Evolutionary conservation across 2,888 invertebrate species (phyloP).

Genomic region (Uropetala carovei): DNA sequence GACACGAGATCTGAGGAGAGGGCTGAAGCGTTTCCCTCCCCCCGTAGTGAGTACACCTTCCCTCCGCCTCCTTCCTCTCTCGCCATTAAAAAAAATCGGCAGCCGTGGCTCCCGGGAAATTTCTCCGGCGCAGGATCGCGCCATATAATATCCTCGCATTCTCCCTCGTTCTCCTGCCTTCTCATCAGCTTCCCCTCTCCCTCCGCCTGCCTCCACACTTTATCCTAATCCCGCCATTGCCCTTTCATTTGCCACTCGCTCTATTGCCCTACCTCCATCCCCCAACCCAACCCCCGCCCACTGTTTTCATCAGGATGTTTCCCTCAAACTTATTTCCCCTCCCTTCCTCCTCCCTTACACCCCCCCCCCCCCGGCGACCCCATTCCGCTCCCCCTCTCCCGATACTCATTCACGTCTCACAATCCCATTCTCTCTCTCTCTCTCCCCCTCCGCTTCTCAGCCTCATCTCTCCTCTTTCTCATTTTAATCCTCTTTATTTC

Average conservation of each 20-base stretch:
- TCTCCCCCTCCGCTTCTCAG: neutral
- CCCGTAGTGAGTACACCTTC: neutral
- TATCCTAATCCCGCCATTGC: slow-evolving; percentile 21
- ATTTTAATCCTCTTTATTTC: slow-evolving; percentile 45
- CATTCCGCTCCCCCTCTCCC: neutral
- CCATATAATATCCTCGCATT: slow-evolving; percentile 34
- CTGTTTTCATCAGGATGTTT: slow-evolving; percentile 31
- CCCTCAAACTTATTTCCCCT: slow-evolving; percentile 11
- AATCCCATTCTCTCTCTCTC: neutral
- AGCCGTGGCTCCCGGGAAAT: slow-evolving; percentile 22
- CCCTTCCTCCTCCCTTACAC: neutral
- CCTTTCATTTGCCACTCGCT: slow-evolving; percentile 42
- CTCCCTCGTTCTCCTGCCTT: slow-evolving; percentile 18
- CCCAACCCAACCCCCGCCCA: neutral
- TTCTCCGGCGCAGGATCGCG: neutral
- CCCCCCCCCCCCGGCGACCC: neutral
- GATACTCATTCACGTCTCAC: neutral
- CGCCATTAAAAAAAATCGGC: slow-evolving; percentile 18
- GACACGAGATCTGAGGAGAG: neutral
- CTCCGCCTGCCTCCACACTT: slow-evolving; percentile 18
- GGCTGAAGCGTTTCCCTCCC: neutral
- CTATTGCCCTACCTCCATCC: neutral
- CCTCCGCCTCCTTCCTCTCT: neutral
- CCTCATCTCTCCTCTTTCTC: neutral
- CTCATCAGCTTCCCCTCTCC: slow-evolving; percentile 17